Evolutionary conservation across 2,888 invertebrate genomes (phyloP).

Genomic region (Galerucella nymphaeae): DNA sequence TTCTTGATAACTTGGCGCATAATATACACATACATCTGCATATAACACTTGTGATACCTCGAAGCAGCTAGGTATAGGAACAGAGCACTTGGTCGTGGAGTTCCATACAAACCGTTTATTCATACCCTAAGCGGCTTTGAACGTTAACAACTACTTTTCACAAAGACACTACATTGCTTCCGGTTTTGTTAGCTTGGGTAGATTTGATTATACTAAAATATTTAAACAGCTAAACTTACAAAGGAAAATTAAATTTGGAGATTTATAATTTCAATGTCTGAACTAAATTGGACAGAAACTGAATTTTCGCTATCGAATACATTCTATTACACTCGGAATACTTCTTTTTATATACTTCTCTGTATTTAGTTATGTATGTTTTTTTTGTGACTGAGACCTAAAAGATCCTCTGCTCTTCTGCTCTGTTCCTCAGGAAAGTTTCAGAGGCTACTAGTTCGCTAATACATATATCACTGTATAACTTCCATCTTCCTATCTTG

Average conservation of each 20-base stretch:
- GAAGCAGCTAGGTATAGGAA: slow-evolving; percentile 14
- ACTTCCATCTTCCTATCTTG: too few relatives aligned
- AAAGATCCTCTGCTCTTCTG: too few relatives aligned
- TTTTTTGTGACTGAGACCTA: too few relatives aligned
- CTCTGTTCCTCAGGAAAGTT: too few relatives aligned
- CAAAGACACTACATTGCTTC: slow-evolving; percentile 32
- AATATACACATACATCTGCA: neutral
- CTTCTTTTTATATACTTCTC: too few relatives aligned
- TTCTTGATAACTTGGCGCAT: neutral
- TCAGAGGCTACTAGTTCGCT: too few relatives aligned
- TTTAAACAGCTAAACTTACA: slow-evolving; percentile 30
- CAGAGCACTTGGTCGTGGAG: slow-evolving; percentile 6
- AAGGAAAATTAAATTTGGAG: slow-evolving; percentile 27
- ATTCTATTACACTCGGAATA: too few relatives aligned
- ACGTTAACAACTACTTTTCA: slow-evolving; percentile 33
- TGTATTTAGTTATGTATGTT: too few relatives aligned
- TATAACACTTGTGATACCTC: slow-evolving; percentile 13
- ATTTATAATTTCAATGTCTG: slow-evolving; percentile 28
- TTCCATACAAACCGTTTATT: slow-evolving; percentile 22
- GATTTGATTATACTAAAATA: slow-evolving; percentile 35
- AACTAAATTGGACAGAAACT: slow-evolving; percentile 16
- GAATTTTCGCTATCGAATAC: neutral
- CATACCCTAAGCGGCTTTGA: slow-evolving; percentile 22
- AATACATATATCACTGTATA: too few relatives aligned
- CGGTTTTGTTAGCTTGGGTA: slow-evolving; percentile 32